A percentile compares a stretch with the other conserved stretches of the same genome.
Evolutionary conservation across 2,888 invertebrate genomes (phyloP).

Genomic region (Spisula solida): DNA sequence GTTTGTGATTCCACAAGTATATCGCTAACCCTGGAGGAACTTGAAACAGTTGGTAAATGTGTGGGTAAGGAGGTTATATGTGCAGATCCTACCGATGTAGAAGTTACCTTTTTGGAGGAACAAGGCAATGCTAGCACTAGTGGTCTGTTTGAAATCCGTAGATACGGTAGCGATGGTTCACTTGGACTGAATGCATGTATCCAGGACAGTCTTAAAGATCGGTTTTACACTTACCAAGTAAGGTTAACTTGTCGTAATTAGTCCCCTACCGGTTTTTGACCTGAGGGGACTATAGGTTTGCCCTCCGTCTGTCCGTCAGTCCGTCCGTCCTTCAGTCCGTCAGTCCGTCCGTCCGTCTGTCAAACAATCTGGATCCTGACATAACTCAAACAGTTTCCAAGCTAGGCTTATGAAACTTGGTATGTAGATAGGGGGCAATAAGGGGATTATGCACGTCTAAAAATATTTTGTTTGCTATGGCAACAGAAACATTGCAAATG

Average conservation of each 20-base stretch:
- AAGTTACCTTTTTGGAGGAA: background rate
- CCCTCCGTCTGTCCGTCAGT: too few relatives aligned
- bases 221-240: conserved; percentile 62
- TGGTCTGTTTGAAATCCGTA: conserved; percentile 52
- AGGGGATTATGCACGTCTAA: too few relatives aligned
- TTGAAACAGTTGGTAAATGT: conserved; percentile 42
- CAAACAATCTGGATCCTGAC: too few relatives aligned
- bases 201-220: conserved; percentile 30
- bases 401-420: too few relatives aligned
- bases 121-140: conserved; percentile 43
- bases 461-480: too few relatives aligned
- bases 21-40: conserved; percentile 39
- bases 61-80: conserved; percentile 56
- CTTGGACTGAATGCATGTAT: conserved; percentile 63
- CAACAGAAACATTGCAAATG: too few relatives aligned
- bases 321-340: too few relatives aligned
- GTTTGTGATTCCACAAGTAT: conserved; percentile 45
- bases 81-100: conserved; percentile 49
- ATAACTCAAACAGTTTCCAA: too few relatives aligned
- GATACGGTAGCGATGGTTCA: background rate
- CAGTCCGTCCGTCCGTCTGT: too few relatives aligned
- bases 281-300: too few relatives aligned
- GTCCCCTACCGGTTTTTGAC: too few relatives aligned
- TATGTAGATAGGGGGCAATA: too few relatives aligned
- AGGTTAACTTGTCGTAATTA: background rate